Conservation (phyloP, 35 echinoderm and acorn worm genomes). For the Ophiothrix spiculata region DNA sequence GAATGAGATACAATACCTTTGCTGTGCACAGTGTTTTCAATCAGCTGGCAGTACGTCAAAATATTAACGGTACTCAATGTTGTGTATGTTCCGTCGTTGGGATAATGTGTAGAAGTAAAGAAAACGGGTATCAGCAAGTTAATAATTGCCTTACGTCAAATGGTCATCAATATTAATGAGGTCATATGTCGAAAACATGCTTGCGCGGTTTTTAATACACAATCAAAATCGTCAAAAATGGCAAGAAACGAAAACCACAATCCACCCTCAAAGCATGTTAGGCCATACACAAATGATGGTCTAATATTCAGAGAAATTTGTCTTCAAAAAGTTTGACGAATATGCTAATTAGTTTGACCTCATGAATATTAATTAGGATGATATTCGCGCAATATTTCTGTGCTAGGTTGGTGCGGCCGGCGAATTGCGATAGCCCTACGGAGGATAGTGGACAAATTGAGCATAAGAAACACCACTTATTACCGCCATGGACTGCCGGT, state of each 20-base stretch:
- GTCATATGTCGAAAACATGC: not conserved
- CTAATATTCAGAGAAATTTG: not conserved
- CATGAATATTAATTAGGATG: not conserved
- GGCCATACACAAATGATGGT: not conserved
- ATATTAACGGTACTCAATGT: no score
- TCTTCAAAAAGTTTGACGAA: not conserved
- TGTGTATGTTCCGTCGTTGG: no score
- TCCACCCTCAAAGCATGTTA: not conserved
- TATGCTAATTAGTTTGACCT: not conserved
- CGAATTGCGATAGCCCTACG: no score
- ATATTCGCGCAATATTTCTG: not conserved
- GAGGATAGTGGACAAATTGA: no score
- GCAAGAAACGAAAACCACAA: not conserved
- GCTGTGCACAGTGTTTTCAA: no score
- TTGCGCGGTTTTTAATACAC: not conserved
- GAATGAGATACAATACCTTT: no score
- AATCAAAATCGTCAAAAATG: not conserved
- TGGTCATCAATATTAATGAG: not conserved
- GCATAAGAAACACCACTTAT: no score
- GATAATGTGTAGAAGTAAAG: no score
- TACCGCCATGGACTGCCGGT: no score
- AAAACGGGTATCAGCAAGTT: not conserved
- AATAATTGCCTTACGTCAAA: not conserved
- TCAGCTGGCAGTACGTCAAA: no score
- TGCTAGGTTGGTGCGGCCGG: no score